phyloP scores from a whole-genome alignment of 1,140 invertebrate genomes.

The Holotrichia oblita region DNA sequence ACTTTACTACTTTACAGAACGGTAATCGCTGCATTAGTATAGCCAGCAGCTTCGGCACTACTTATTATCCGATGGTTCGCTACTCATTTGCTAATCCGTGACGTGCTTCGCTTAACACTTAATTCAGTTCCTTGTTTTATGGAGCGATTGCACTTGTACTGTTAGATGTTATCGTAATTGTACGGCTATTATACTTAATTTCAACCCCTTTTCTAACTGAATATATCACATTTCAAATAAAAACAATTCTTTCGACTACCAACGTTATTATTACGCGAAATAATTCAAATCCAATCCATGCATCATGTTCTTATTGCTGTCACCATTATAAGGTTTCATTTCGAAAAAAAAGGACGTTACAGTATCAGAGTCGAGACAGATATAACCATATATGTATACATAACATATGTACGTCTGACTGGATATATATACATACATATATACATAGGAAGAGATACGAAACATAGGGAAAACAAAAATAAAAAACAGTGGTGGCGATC shows the following conservation, averaged over 20 bases:
- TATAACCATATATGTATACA: not conserved
- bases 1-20: not conserved
- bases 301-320: constrained; percentile 8
- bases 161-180: not conserved
- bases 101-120: constrained; percentile 45
- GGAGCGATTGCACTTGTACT: not conserved
- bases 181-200: not conserved
- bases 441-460: not conserved
- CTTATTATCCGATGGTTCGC: constrained; percentile 39
- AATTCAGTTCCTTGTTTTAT: constrained; percentile 41
- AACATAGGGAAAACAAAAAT: too few relatives aligned
- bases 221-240: too few relatives aligned
- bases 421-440: not conserved
- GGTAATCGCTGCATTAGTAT: not conserved
- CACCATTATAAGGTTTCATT: constrained; percentile 17
- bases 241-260: too few relatives aligned
- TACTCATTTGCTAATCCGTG: constrained; percentile 45
- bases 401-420: not conserved
- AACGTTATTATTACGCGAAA: not conserved
- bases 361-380: not conserved
- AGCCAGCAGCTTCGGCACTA: constrained; percentile 8
- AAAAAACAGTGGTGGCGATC: not conserved
- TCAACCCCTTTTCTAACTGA: too few relatives aligned
- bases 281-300: constrained; percentile 2
- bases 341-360: not conserved